Evolutionary conservation across 2,797 vertebrate species (phyloP), one percentile per base, ranked within the genome.

Genomic region (Sebastes goodei): DNA sequence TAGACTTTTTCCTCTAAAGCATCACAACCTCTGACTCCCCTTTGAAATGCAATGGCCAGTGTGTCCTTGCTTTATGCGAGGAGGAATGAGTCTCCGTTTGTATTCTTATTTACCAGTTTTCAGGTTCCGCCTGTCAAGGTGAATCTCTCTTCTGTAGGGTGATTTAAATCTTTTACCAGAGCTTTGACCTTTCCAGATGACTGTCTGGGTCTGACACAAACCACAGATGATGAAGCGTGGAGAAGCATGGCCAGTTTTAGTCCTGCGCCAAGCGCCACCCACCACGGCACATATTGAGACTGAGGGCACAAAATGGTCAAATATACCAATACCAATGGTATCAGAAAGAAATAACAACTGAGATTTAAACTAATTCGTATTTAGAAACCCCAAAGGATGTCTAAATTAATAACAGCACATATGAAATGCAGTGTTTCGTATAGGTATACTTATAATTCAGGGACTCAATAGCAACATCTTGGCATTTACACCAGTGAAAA

Each of bases 181-280:
- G 93, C 87, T 89, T 66, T 95, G 95, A 96, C 96, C 95, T 96
- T 96, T 96, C 86, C 89, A 87, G 90, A 90, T 92, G 90, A 91
- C 90, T 89, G 87, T 93, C 93, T 94, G 75, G 78, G 68, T 93
- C 92, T 88, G 94, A 95, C 91, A 93, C 89, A 92, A 94, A 95
- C 88, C 86, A 74, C 83, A 81, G 84, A 90, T 91, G 94, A 95
- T 93, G 92, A 94, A 92, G 88, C 76, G 70, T 87, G 80, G 91
- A 89, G 60, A 91, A 85, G 84, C 66, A 81, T 52, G 81, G 89
- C 84, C 85, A 89, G 93, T 94, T 95, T 93, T 87, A 91, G 88
- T 80, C 74, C 79, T 68, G 64, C 73, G 81, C 81, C 78, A 57
- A 67, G 66, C 59, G 75, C 63, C 67, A 74, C 35, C 61, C 46